Percentiles rank a stretch among this genome's conserved stretches.
Evolutionary conservation across 2,888 invertebrate species (phyloP).

Genomic region (Diarsia rubi): DNA sequence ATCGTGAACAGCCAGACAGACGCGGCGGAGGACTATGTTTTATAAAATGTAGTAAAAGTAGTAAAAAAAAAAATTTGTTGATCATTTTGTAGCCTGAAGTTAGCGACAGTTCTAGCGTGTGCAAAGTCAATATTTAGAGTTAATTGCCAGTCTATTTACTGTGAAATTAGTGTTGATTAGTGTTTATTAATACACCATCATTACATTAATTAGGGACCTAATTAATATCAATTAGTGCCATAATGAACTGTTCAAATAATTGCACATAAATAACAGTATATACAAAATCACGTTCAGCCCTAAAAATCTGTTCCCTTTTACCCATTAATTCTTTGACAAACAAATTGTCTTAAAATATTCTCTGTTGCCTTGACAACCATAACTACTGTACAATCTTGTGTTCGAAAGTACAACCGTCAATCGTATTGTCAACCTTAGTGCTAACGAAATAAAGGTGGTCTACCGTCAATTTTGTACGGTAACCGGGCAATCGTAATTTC

Average conservation of each 20-base stretch:
- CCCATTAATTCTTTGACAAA: slow-evolving; percentile 18
- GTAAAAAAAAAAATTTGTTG: not conserved
- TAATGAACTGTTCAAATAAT: not conserved
- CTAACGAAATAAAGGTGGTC: not conserved
- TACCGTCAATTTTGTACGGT: slow-evolving; percentile 39
- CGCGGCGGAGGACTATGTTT: too few species aligned
- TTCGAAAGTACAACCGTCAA: slow-evolving; percentile 45
- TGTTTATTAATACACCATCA: slow-evolving; percentile 1
- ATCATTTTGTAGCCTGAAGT: not conserved
- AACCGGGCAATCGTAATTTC: slow-evolving; percentile 33
- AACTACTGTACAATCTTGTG: slow-evolving; percentile 24
- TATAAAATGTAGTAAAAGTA: too few species aligned
- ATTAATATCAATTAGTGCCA: not conserved
- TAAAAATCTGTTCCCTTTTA: slow-evolving; percentile 19
- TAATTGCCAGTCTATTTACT: slow-evolving; percentile 1
- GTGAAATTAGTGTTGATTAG: not conserved
- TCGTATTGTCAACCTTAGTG: not conserved
- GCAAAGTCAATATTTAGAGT: not conserved
- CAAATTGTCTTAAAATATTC: slow-evolving; percentile 17
- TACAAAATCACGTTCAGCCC: slow-evolving; percentile 36
- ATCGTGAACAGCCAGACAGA: too few species aligned
- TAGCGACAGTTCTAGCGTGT: not conserved
- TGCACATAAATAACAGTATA: not conserved
- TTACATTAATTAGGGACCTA: not conserved
- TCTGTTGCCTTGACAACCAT: slow-evolving; percentile 71